Evolutionary conservation across 2,797 vertebrate genomes (phyloP).

Genomic region (Clamator glandarius): DNA sequence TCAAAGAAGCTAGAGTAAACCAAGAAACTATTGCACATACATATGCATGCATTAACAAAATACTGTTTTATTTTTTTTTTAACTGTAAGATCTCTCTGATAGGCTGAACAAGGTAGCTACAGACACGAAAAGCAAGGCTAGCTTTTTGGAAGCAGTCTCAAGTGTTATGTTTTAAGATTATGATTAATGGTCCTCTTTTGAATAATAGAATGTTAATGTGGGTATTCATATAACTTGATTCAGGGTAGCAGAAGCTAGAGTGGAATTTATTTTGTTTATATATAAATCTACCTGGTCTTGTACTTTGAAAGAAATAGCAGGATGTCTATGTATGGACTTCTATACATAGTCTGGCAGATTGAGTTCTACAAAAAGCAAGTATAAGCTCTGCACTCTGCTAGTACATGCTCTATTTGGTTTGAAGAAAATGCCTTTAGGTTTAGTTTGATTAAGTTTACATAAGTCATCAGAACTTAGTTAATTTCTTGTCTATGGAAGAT

Average conservation of each 20-base stretch:
- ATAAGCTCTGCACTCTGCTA: background rate
- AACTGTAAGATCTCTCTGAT: background rate
- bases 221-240: background rate
- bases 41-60: background rate
- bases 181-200: background rate
- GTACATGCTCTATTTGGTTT: background rate
- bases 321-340: background rate
- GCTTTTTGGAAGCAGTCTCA: background rate
- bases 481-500: background rate
- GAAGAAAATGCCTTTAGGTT: background rate
- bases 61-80: background rate
- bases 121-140: background rate
- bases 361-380: background rate
- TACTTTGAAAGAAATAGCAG: background rate
- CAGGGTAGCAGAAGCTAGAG: background rate
- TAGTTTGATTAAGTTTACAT: background rate
- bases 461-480: background rate
- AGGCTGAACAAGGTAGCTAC: background rate
- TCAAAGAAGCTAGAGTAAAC: background rate
- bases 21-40: background rate
- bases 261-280: background rate
- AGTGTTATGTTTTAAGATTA: background rate
- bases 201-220: background rate
- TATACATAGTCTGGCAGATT: background rate
- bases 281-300: background rate